Percentiles rank a stretch among this genome's conserved stretches.
Evolutionary conservation across 2,888 invertebrate genomes (phyloP).

Genomic region (Acleris literana): DNA sequence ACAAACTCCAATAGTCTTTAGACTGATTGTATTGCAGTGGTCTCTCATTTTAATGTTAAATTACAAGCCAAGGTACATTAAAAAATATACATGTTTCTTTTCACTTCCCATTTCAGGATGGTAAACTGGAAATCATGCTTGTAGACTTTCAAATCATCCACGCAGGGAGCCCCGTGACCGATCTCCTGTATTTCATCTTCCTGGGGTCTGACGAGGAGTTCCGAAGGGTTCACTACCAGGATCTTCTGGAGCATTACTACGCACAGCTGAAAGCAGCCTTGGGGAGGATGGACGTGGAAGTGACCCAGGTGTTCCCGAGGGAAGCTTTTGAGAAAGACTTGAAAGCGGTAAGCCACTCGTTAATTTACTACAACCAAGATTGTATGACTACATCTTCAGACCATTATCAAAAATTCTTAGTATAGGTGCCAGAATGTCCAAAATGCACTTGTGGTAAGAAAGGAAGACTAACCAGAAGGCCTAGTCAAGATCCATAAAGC

Average conservation of each 20-base stretch:
- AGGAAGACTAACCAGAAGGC: too few relatives aligned
- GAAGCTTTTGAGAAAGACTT: slow-evolving; percentile 48
- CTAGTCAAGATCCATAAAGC: too few relatives aligned
- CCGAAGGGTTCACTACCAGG: slow-evolving; percentile 42
- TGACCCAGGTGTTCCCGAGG: slow-evolving; percentile 44
- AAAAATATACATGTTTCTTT: neutral
- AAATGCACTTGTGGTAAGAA: too few relatives aligned
- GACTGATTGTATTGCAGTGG: too few relatives aligned
- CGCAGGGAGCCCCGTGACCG: slow-evolving; percentile 39
- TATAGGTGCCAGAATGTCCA: too few relatives aligned
- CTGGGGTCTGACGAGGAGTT: slow-evolving; percentile 50
- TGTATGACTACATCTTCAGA: too few relatives aligned
- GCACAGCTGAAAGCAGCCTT: slow-evolving; percentile 42
- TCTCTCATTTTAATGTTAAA: too few relatives aligned
- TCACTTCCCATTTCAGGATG: slow-evolving; percentile 44
- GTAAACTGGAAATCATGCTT: slow-evolving; percentile 41
- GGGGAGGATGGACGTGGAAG: slow-evolving; percentile 41
- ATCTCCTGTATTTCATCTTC: slow-evolving; percentile 51
- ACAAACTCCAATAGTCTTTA: too few relatives aligned
- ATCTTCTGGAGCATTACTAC: slow-evolving; percentile 49
- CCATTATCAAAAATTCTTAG: too few relatives aligned
- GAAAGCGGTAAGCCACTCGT: slow-evolving; percentile 40
- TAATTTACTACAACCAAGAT: too few relatives aligned
- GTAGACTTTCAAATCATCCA: slow-evolving; percentile 50
- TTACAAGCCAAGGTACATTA: too few relatives aligned